These are phyloP conservation scores for Noctua janthina DNA, from an alignment of 2,888 invertebrate genomes.

Conservation along the genomic window DNA sequence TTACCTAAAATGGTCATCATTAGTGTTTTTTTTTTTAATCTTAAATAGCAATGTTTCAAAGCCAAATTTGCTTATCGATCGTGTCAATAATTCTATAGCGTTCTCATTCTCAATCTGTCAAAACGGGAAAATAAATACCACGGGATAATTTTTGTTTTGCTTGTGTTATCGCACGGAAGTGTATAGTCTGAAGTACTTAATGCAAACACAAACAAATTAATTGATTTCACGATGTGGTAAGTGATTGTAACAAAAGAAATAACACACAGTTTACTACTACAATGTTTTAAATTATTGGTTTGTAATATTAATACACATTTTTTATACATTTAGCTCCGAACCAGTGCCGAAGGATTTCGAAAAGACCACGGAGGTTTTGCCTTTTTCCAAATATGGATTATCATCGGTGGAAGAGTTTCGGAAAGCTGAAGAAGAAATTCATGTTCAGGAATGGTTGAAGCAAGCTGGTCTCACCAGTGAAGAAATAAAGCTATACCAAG, in stretches of 20 bases:
- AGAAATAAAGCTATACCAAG: constrained; percentile 88
- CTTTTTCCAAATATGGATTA: constrained; percentile 85
- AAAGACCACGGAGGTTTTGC: constrained; percentile 83
- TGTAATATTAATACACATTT: neutral
- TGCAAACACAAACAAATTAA: constrained; percentile 24
- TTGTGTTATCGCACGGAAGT: constrained; percentile 8
- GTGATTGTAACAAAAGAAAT: constrained; percentile 15
- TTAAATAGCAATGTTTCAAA: constrained; percentile 15
- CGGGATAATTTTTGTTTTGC: constrained; percentile 46
- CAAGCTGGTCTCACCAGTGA: constrained; percentile 85
- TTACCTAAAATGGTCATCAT: no score
- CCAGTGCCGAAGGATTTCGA: constrained; percentile 83
- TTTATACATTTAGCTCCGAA: constrained; percentile 78
- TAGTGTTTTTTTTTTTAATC: neutral
- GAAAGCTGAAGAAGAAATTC: constrained; percentile 79
- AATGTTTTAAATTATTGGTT: neutral
- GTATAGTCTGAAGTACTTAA: constrained; percentile 19
- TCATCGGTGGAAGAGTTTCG: constrained; percentile 84
- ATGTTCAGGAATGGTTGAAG: constrained; percentile 85
- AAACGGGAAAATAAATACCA: constrained; percentile 52
- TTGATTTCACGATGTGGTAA: constrained; percentile 59
- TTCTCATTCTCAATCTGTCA: constrained; percentile 40
- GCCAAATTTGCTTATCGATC: constrained; percentile 35
- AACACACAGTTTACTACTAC: neutral
- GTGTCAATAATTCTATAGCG: constrained; percentile 20